These are phyloP conservation scores for Fopius arisanus DNA, from an alignment of 1,140 invertebrate species.

Conservation along the genomic window DNA sequence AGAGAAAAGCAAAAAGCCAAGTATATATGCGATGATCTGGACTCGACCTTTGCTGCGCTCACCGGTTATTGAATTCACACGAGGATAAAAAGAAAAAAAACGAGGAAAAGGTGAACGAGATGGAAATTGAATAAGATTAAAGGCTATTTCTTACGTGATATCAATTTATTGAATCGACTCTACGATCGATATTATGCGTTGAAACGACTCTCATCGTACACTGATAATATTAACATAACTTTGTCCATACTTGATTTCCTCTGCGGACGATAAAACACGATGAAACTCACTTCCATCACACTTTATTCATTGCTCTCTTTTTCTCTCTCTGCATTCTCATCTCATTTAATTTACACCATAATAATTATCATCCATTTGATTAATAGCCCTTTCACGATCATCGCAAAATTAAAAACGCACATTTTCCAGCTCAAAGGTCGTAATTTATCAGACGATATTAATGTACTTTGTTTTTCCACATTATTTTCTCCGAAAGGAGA, in stretches of 20 bases:
- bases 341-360: conserved; percentile 31
- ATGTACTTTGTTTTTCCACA: neutral
- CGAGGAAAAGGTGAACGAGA: neutral
- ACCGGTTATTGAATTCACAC: conserved; percentile 69
- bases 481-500: neutral
- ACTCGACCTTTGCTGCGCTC: conserved; percentile 87
- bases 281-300: neutral
- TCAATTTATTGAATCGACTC: conserved; percentile 59
- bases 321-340: conserved; percentile 14
- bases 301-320: neutral
- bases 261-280: neutral
- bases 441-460: neutral
- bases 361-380: conserved; percentile 53
- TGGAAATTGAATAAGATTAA: neutral
- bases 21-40: conserved; percentile 73
- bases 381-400: conserved; percentile 35
- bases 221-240: conserved; percentile 37
- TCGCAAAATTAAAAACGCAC: conserved; percentile 13
- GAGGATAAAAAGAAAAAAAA: neutral
- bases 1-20: conserved; percentile 83
- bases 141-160: conserved; percentile 39
- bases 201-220: conserved; percentile 49
- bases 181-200: conserved; percentile 54
- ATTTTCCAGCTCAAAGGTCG: neutral
- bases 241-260: neutral